phyloP scores from a whole-genome alignment of 2,797 vertebrate species.

The Tinamus major region DNA sequence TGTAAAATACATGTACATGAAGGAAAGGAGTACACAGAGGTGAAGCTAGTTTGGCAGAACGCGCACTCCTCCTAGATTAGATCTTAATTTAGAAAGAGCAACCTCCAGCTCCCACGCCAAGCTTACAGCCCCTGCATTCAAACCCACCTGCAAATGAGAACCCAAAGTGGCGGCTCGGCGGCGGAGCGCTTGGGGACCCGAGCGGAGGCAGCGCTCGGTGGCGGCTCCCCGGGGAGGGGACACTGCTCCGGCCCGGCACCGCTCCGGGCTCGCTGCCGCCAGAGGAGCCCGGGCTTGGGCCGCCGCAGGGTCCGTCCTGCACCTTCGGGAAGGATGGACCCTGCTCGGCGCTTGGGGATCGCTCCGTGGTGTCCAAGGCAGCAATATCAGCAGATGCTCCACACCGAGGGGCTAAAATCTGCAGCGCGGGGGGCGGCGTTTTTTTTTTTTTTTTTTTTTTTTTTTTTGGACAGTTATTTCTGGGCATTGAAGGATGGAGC shows the following conservation, averaged over 20 bases:
- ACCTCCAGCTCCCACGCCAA: constrained; percentile 6
- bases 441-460: background rate
- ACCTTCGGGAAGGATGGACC: background rate
- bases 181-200: constrained; percentile 8
- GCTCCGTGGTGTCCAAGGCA: background rate
- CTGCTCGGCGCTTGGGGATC: background rate
- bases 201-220: background rate
- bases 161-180: background rate
- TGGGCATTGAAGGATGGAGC: background rate
- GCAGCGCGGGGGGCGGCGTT: background rate
- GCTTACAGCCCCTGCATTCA: background rate
- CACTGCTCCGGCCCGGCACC: background rate
- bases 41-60: background rate
- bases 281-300: background rate
- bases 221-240: background rate
- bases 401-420: constrained; percentile 31
- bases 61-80: background rate
- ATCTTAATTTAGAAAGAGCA: constrained; percentile 9
- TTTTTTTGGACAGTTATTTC: background rate
- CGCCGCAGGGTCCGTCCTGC: background rate
- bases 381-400: background rate
- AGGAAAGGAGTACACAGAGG: background rate
- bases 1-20: background rate
- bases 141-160: background rate
- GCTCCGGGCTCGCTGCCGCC: constrained; percentile 6